Base-by-base conservation (phyloP, 2,888 invertebrate species). In the Amphipyra tragopoginis region DNA sequence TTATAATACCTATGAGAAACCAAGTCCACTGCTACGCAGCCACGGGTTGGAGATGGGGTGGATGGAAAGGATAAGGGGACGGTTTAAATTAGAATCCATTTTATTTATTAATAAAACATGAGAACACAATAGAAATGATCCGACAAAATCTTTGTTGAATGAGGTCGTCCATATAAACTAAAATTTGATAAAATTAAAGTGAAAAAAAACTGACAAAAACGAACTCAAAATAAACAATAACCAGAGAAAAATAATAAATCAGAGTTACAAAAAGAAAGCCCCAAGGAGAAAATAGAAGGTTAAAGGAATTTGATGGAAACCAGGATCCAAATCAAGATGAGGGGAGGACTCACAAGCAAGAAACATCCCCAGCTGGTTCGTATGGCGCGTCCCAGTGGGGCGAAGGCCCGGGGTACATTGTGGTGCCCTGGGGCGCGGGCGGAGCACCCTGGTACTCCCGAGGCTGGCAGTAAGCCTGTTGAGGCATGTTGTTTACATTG, bases 21-120 rank as follows among this genome's bases (percentile, higher is more conserved):
- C 93, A 94, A 94, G 89, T 91, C 93, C 94, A 94, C 93, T 91
- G 94, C 94, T 94, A 93, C 92, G 88, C 92, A 92, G 93, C 93
- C 93, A 90, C 83, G 83, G 88, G 66, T 80, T 50, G 62, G 61
- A 74, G 66, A 69, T 8, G 45, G 81, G 74, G 56, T 13, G 66
- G 79, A 65, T 59, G 64, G 57, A 53, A 70, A 60, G 62, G 65
- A 51, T 55, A 52, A 39, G 56, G 74, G 60, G 48, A 21, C 26
- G 62, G 65, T 42, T 68, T 45, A 64, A 71, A 68, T 72, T 53
- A 58, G 58, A 69, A 65, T 54, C 59, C 49, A 57, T 40, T 50
- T 53, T 71, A 65, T 54, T 21, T 43, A 50, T 60, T 40, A 53
- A 72, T 56, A 65, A 49, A 55, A 51, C 15, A 65, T 64, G 44